Evolutionary conservation across 2,113 vertebrate genomes (phyloP).

Genomic region (Percopsis transmontana): DNA sequence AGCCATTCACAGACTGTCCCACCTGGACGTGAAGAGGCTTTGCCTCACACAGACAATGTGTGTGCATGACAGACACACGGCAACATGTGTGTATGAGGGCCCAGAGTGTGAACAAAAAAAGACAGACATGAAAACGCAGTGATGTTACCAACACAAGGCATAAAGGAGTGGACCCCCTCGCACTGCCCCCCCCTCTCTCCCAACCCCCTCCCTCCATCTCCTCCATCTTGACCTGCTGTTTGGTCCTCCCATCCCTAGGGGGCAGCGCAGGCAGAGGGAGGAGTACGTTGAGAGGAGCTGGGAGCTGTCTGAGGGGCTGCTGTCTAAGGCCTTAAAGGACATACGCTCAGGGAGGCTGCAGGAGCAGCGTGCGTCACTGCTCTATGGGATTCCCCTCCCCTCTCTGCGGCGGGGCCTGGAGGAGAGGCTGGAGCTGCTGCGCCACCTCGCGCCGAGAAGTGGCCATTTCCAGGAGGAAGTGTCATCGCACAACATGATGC

Average conservation of each 20-base stretch:
- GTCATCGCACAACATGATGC: conserved; percentile 77
- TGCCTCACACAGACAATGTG: conserved; percentile 53
- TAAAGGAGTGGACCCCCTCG: conserved; percentile 99
- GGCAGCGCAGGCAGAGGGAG: conserved; percentile 89
- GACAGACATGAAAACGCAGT: conserved; percentile 91
- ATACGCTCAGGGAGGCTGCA: conserved; percentile 97
- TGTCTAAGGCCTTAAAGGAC: conserved; percentile 99
- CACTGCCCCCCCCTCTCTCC: conserved; percentile 93
- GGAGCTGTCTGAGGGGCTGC: conserved; percentile 98
- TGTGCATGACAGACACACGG: conserved; percentile 70
- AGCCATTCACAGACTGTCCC: conserved; percentile 91
- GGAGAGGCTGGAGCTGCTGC: conserved; percentile 84
- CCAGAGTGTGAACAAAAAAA: conserved; percentile 78
- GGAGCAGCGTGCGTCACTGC: conserved; percentile 96
- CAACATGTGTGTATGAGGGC: conserved; percentile 41
- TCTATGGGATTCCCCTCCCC: conserved; percentile 99
- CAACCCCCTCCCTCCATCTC: conserved; percentile 71
- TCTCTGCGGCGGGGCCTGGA: conserved; percentile 92
- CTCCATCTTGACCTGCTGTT: conserved; percentile 85
- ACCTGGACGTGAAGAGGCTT: conserved; percentile 88
- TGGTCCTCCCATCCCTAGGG: conserved; percentile 99
- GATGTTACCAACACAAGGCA: conserved; percentile 99
- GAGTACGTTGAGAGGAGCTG: conserved; percentile 99
- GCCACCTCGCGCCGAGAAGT: conserved; percentile 84
- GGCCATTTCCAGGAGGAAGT: conserved; percentile 79